Percentiles rank a stretch among this genome's conserved stretches.
These are phyloP conservation scores for Setipinna tenuifilis DNA, from an alignment of 2,797 vertebrate species.

Conservation along the genomic window DNA sequence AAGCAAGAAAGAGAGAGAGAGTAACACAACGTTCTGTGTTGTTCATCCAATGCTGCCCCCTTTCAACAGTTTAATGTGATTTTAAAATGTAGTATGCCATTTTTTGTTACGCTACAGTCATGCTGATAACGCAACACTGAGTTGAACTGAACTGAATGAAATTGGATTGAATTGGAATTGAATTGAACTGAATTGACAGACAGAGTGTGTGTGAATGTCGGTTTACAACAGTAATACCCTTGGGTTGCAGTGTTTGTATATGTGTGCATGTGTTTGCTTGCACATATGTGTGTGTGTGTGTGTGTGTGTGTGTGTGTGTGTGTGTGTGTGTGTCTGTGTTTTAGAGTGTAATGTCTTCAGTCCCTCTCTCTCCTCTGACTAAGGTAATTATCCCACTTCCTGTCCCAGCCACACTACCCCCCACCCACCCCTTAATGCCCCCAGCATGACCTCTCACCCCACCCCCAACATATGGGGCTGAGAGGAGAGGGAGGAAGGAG, in stretches of 20 bases:
- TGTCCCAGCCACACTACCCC: constrained; percentile 14
- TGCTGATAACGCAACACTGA: no score
- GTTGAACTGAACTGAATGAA: no score
- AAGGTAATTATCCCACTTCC: constrained; percentile 32
- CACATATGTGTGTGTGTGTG: constrained; percentile 6
- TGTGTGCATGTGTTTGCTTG: neutral
- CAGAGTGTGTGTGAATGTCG: neutral
- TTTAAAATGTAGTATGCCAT: no score
- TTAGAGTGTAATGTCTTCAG: constrained; percentile 34
- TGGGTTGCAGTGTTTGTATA: constrained; percentile 14
- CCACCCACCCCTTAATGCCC: constrained; percentile 26
- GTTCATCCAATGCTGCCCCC: neutral
- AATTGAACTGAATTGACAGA: no score
- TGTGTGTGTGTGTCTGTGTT: constrained; percentile 14
- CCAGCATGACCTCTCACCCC: constrained; percentile 39
- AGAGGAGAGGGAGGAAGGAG: neutral
- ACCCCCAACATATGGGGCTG: neutral
- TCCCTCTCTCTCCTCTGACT: constrained; percentile 39
- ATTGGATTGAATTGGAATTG: no score
- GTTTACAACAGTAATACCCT: neutral
- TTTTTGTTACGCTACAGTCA: no score
- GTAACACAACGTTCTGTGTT: no score
- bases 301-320: constrained; percentile 33
- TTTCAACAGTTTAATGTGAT: constrained; percentile 45
- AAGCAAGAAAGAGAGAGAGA: no score